Base-by-base conservation (phyloP, 1,140 invertebrate species). In the Telenomus remus region DNA sequence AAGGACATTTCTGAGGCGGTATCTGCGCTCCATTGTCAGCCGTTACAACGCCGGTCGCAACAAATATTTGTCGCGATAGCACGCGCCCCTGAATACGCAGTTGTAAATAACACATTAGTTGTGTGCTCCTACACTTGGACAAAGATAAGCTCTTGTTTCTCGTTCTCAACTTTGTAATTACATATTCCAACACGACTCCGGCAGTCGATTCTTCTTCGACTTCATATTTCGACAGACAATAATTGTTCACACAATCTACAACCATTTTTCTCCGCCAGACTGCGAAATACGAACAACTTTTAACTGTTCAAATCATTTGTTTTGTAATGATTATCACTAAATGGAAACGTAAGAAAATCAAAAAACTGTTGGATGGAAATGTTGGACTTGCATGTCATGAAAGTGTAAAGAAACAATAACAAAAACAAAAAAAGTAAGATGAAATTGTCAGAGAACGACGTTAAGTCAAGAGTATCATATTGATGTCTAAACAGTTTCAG, bases 31-130 rank as follows among this genome's bases (percentile, higher is more conserved):
- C 12, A 54, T 65, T 68, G 19, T 27, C 19, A 3, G 19, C 19
- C 35, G 64, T 59, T 63, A 69, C 59, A 75, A 43, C 42, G 14
- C 54, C 42, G 37, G 35, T 13, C 14, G 27, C 56, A 57, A 64
- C 72, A 75, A 75, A 69, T 64, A 75, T 75, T 75, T 64, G 63
- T 54, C 42, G 47, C 53, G 59, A 61, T 51, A 49, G 43, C 57
- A 46, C 46, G 43, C 51, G 35, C 34, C 51, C 16, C 51, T 53
- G 59, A 56, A 68, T 68, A 59, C 57, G 53, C 54, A 57, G 35
- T 57, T 75, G 51, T 54, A 69, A 69, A 64, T 65, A 75, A 61
- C 34, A 49, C 55, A 72, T 66, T 63, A 69, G 46, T 57, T 61
- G 57, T 64, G 60, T 59, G 57, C 48, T 37, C 59, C 27, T 39